These are phyloP conservation scores for Saxidomus purpurata DNA, from an alignment of 1,140 invertebrate genomes.

Conservation along the genomic window DNA sequence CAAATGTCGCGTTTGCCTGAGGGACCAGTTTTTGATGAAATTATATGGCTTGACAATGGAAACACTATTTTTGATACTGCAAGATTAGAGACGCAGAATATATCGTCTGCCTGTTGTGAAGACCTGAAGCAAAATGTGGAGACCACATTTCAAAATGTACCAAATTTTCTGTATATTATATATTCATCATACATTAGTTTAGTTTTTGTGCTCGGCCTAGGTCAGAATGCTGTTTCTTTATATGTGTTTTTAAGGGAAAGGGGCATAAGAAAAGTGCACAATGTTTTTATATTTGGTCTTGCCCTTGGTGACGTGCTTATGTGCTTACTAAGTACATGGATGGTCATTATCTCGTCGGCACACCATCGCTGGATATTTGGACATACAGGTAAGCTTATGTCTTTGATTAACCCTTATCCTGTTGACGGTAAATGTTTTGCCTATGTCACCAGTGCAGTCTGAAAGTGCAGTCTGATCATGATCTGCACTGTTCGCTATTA, in stretches of 20 bases:
- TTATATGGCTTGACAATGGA: no score
- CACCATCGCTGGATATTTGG: slow-evolving; percentile 6
- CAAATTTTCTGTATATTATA: not conserved
- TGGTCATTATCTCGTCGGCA: not conserved
- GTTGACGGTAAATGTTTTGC: no score
- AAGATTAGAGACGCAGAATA: no score
- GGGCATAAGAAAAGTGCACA: not conserved
- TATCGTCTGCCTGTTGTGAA: no score
- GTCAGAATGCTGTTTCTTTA: not conserved
- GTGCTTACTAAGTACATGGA: not conserved
- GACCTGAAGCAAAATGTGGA: no score
- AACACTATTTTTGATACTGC: no score
- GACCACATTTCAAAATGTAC: not conserved
- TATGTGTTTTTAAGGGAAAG: not conserved
- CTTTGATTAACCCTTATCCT: no score
- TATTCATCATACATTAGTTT: not conserved
- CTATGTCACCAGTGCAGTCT: no score
- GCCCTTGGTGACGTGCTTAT: not conserved
- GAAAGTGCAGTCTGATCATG: no score
- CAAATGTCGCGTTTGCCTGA: no score
- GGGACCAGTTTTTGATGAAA: no score
- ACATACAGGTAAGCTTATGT: not conserved
- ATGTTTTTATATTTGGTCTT: slow-evolving; percentile 6
- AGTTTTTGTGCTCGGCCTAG: not conserved
- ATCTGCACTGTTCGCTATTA: no score